Evolutionary conservation across 1,140 invertebrate species (phyloP), one percentile per base, ranked within the genome.

Genomic region (Heterodera schachtii): DNA sequence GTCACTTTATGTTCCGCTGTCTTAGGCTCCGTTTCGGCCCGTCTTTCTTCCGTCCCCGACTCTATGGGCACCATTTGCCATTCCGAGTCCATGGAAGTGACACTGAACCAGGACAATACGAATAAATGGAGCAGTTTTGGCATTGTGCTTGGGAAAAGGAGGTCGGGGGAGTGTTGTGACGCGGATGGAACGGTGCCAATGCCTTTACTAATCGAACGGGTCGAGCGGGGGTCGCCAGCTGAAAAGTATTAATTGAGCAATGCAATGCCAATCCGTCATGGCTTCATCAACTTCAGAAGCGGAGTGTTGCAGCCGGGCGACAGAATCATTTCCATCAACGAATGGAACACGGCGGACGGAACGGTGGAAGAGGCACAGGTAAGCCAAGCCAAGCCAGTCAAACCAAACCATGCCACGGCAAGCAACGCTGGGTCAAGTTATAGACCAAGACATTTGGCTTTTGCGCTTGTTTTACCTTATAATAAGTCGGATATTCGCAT

Each of bases 251-350:
- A 9, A 64, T 76, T 46, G 43, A 9, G 31, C 31, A 31, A 31
- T 31, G 31, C 31, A 31, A 44, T 46, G 85, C 41, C n/a, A 82
- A 52, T 64, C 64, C 76, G 11, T 19, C 44, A 41, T 31, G 44
- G 19, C 21, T 67, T 76, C 49, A 70, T 83, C 41, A 21, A 43
- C 5, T 47, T 57, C 43, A 85, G 93, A 83, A 93, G 93, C 86
- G 94, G 94, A 19, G 93, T 94, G 81, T 91, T 96, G 19, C 94
- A 95, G 91, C 92, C 93, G 16, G 93, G 95, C 31, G 95, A 96
- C 89, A 91, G 95, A 82, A 93, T 96, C n/a, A 90, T 95, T 84
- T 93, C 93, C 1, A 93, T 95, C 60, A 95, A 95, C 88, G 93
- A 94, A 31, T 88, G 91, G 78, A 90, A 90, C 60, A 90, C 92